Evolutionary conservation across 2,797 vertebrate species (phyloP), one percentile per base, ranked within the genome.

Genomic region (Enteromius afrohamiltoni): DNA sequence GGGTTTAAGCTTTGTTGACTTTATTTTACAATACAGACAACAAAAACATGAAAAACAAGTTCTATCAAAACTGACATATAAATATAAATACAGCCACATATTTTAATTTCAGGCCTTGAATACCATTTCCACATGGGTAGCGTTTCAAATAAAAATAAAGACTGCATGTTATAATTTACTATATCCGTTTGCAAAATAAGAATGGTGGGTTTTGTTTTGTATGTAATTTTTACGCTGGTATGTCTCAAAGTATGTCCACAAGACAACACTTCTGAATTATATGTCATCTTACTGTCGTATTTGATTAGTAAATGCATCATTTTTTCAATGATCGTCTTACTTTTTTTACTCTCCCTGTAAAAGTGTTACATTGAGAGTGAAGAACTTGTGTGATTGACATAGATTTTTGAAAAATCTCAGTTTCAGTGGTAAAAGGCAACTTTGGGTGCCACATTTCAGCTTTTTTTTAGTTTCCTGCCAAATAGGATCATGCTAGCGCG

Each of bases 31-130:
- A 47, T 47, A 1, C 26, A 23, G 23, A 49, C 23, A 49, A 45
- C 40, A 70, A 49, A 23, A 49, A 29, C 69, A 47, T 71, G 6
- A 47, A 40, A 47, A 45, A 47, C n/a, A 47, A 71, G 42, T 45
- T 49, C 14, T 16, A 2, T 26, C 3, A 7, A 29, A 6, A 23
- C 13, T 71, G 69, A 23, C 49, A 23, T 71, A 49, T 29, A 71
- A 71, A 71, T 88, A 85, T 92, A 93, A 93, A 92, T 89, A 88
- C 85, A 90, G 91, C 90, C 92, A 95, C 89, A 92, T 93, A 86
- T 87, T 89, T 91, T 89, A 92, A 79, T 85, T 87, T 90, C 89
- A 91, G 88, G 77, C 85, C 83, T 91, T 88, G 87, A 89, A 90
- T 89, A 86, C 87, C 86, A 90, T 83, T 88, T 88, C 90, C 89